Evolutionary conservation across 2,888 invertebrate genomes (phyloP).

Genomic region (Sisyra terminalis): DNA sequence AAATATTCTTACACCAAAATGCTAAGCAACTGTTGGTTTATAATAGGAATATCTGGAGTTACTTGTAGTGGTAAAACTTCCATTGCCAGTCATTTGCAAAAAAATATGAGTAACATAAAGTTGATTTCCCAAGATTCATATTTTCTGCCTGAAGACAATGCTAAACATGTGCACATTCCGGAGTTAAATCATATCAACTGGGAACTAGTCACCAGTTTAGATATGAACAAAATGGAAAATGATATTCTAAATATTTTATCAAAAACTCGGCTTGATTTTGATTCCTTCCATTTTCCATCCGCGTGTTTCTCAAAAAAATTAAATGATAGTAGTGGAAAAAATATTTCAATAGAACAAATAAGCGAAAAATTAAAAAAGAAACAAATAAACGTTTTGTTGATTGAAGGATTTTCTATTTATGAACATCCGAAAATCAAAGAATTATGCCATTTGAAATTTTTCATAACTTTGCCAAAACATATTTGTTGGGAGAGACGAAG

Average conservation of each 20-base stretch:
- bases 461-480: slow-evolving; percentile 49
- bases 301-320: neutral
- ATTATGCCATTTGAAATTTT: slow-evolving; percentile 57
- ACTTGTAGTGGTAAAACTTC: slow-evolving; percentile 77
- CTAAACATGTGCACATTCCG: slow-evolving; percentile 42
- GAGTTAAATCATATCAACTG: slow-evolving; percentile 60
- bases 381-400: slow-evolving; percentile 37
- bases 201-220: slow-evolving; percentile 51
- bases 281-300: neutral
- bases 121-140: slow-evolving; percentile 62
- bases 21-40: slow-evolving; percentile 25
- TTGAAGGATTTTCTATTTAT: slow-evolving; percentile 65
- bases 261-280: slow-evolving; percentile 10
- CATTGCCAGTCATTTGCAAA: slow-evolving; percentile 37
- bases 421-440: slow-evolving; percentile 48
- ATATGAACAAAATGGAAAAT: slow-evolving; percentile 51
- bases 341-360: neutral
- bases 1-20: slow-evolving; percentile 1
- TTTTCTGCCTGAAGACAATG: slow-evolving; percentile 48
- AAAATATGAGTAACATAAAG: slow-evolving; percentile 24
- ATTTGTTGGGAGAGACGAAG: slow-evolving; percentile 47
- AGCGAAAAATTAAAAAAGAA: slow-evolving; percentile 16
- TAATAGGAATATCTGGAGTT: slow-evolving; percentile 60
- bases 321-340: neutral
- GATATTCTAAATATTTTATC: slow-evolving; percentile 34